Percentiles rank a stretch among this genome's conserved stretches.
Evolutionary conservation across 2,113 vertebrate genomes (phyloP).

Genomic region (Charadrius vociferus): DNA sequence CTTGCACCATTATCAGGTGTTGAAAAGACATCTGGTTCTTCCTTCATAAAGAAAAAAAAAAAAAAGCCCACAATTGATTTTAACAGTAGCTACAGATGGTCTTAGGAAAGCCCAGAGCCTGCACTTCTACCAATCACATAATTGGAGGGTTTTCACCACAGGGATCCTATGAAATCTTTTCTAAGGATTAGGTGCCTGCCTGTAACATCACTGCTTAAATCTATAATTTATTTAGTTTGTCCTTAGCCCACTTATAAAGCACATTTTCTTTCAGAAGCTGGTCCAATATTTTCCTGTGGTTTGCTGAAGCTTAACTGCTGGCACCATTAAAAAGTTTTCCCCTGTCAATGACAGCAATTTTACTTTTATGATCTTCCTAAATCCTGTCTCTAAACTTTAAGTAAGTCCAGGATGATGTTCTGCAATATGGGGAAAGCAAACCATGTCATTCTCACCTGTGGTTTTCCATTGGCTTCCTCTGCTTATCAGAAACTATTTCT

Average conservation of each 20-base stretch:
- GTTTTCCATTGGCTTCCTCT: background rate
- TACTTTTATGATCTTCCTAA: slow-evolving; percentile 43
- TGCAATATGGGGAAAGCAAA: background rate
- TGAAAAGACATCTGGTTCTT: background rate
- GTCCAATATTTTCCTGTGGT: background rate
- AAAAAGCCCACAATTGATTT: background rate
- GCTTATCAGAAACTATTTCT: background rate
- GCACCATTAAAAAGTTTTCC: slow-evolving; percentile 26
- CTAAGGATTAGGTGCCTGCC: background rate
- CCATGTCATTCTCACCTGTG: background rate
- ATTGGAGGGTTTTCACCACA: background rate
- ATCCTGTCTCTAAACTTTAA: slow-evolving; percentile 27
- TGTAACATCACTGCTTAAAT: background rate
- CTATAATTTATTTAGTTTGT: background rate
- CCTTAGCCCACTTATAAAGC: background rate
- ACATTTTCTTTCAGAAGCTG: background rate
- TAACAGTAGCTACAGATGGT: background rate
- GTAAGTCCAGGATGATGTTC: background rate
- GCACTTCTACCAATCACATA: background rate
- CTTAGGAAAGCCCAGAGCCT: background rate
- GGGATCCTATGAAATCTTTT: background rate
- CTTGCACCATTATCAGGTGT: background rate
- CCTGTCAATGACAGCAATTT: background rate
- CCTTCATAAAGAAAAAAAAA: background rate
- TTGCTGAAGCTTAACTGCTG: slow-evolving; percentile 35